Percentiles rank a stretch among this genome's conserved stretches.
These are phyloP conservation scores for Marcusenius ussheri DNA, from an alignment of 2,113 vertebrate species.

Conservation along the genomic window DNA sequence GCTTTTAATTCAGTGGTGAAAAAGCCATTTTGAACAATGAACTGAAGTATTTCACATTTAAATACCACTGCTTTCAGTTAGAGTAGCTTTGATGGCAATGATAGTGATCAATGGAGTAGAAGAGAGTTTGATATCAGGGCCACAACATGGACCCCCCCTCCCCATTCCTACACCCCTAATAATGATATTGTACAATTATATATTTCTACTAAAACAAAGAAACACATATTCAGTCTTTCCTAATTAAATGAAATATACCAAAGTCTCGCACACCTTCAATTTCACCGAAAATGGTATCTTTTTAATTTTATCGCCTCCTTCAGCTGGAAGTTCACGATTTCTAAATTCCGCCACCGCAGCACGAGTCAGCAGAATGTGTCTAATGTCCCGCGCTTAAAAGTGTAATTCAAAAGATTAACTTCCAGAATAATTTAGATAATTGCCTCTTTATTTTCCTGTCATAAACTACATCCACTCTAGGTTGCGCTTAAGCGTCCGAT, in stretches of 20 bases:
- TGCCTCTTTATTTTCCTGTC: slow-evolving; percentile 65
- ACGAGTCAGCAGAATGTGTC: slow-evolving; percentile 3
- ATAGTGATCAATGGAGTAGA: background rate
- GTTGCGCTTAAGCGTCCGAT: slow-evolving; percentile 62
- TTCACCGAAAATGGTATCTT: background rate
- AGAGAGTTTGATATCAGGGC: background rate
- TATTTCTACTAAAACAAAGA: background rate
- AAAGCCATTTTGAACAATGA: background rate
- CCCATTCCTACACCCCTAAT: background rate
- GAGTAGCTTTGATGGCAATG: background rate
- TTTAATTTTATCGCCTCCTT: background rate
- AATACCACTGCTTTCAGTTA: background rate
- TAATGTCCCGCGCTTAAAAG: slow-evolving; percentile 15
- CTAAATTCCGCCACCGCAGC: slow-evolving; percentile 2
- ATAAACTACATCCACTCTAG: slow-evolving; percentile 61
- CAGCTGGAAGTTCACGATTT: background rate
- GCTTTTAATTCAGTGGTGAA: background rate
- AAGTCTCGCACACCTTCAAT: background rate
- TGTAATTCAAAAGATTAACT: slow-evolving; percentile 55
- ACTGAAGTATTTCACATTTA: background rate
- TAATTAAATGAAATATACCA: background rate
- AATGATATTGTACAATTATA: background rate
- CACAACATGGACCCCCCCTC: background rate
- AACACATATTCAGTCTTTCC: background rate
- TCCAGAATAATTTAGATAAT: slow-evolving; percentile 71